Base-by-base conservation (phyloP, 2,797 vertebrate genomes). In the Decapterus maruadsi region DNA sequence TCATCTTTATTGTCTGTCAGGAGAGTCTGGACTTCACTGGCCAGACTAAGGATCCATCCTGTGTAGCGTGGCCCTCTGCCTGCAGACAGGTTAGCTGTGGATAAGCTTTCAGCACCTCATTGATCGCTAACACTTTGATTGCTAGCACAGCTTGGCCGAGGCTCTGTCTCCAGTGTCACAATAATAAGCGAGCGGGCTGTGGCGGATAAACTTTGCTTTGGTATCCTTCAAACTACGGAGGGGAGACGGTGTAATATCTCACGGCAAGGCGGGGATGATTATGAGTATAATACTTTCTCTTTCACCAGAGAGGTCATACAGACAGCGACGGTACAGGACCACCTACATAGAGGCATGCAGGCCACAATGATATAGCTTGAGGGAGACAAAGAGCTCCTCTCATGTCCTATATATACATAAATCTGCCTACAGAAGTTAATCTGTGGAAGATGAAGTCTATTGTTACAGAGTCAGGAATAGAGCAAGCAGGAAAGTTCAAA, bases 81-180 rank as follows among this genome's bases (percentile, higher is more conserved):
- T 59, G 78, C 82, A 86, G 57, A 77, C 67, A 68, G 77, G 83
- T 83, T 82, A 76, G 65, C 68, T 45, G 60, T 81, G 81, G 77
- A 87, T 81, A 81, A 80, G 87, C 81, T 92, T 86, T 91, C 89
- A 92, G 86, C 65, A 74, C 66, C 63, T 83, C 84, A 92, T 86
- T 87, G 87, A 90, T 80, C 77, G 68, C 63, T 16, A 20, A 75
- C 77, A 68, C 75, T 38, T 85, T 85, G 66, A 86, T 83, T 71
- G 80, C 68, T n/a, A 54, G 70, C 36, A 45, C 81, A 67, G 62
- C 79, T 79, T 62, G 34, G 62, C 82, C 43, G 65, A 84, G 73
- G 86, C 87, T 75, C 70, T 20, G 75, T 86, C 90, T 91, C 87
- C 53, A 76, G 78, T 80, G 81, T 81, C 72, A 69, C 68, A 55